A percentile compares a stretch with the other conserved stretches of the same genome.
Conservation (phyloP, 2,888 invertebrate genomes). For the Noctuana brunneofusca region DNA sequence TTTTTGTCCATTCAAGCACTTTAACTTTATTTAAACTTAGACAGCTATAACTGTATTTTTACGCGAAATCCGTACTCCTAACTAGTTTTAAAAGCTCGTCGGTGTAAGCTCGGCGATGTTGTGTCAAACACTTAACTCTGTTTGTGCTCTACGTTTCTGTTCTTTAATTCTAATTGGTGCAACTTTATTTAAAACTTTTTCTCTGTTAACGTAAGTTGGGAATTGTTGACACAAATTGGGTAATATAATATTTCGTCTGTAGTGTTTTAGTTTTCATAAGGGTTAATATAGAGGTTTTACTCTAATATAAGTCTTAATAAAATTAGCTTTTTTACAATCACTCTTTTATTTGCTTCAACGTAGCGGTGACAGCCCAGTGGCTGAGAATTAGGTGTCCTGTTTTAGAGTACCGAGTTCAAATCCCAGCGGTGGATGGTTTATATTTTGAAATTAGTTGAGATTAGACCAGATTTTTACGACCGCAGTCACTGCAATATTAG, state of each 20-base stretch:
- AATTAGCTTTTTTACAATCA: too few relatives aligned
- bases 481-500: too few relatives aligned
- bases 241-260: background rate
- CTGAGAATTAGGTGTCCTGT: too few relatives aligned
- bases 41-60: conserved; percentile 19
- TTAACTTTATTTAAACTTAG: background rate
- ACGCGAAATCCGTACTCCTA: conserved; percentile 22
- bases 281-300: too few relatives aligned
- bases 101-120: conserved; percentile 29
- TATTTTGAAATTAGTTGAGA: too few relatives aligned
- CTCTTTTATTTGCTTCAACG: too few relatives aligned
- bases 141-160: conserved; percentile 30
- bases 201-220: conserved; percentile 3
- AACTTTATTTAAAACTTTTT: conserved; percentile 30
- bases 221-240: background rate
- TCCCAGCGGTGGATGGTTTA: too few relatives aligned
- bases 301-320: too few relatives aligned
- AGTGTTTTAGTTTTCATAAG: background rate
- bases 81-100: conserved; percentile 30
- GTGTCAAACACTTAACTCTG: conserved; percentile 34
- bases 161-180: conserved; percentile 34
- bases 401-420: too few relatives aligned
- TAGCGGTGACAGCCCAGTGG: too few relatives aligned
- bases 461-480: too few relatives aligned
- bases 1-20: background rate